phyloP scores from a whole-genome alignment of 2,797 vertebrate species.

The Myiotriccus ornatus region DNA sequence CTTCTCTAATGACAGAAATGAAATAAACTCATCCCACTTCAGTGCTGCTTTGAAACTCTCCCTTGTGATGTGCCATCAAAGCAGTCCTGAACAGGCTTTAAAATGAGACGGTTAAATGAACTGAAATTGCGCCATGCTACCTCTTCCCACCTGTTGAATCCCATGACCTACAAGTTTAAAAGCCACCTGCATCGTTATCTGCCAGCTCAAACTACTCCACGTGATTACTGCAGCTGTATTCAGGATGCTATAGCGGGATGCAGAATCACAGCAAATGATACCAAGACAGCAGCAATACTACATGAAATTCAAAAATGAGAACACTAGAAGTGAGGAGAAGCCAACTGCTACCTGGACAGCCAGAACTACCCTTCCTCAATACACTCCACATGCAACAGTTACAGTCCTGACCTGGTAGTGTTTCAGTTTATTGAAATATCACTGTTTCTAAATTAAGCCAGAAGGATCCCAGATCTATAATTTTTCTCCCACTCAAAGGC shows the following conservation, averaged over 20 bases:
- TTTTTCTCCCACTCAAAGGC: constrained; percentile 27
- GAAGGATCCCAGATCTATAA: neutral
- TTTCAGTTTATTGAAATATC: constrained; percentile 31
- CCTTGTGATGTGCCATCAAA: constrained; percentile 62
- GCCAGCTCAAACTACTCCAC: neutral
- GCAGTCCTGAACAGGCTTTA: constrained; percentile 25
- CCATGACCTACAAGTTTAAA: constrained; percentile 15
- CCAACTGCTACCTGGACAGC: neutral
- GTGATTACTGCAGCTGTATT: neutral
- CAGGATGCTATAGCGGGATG: neutral
- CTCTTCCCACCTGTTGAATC: constrained; percentile 5
- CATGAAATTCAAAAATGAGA: neutral
- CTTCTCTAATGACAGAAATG: neutral
- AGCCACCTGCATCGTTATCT: neutral
- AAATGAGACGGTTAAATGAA: constrained; percentile 24
- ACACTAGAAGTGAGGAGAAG: neutral
- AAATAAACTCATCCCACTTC: constrained; percentile 50
- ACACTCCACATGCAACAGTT: neutral
- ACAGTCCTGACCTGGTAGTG: neutral
- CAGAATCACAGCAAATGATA: neutral
- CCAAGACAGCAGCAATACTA: neutral
- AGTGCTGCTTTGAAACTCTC: constrained; percentile 48
- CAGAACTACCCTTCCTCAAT: neutral
- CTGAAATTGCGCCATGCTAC: neutral
- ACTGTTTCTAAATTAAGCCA: constrained; percentile 13